Conservation (phyloP, 2,888 invertebrate genomes). For the Diaprepes abbreviatus region DNA sequence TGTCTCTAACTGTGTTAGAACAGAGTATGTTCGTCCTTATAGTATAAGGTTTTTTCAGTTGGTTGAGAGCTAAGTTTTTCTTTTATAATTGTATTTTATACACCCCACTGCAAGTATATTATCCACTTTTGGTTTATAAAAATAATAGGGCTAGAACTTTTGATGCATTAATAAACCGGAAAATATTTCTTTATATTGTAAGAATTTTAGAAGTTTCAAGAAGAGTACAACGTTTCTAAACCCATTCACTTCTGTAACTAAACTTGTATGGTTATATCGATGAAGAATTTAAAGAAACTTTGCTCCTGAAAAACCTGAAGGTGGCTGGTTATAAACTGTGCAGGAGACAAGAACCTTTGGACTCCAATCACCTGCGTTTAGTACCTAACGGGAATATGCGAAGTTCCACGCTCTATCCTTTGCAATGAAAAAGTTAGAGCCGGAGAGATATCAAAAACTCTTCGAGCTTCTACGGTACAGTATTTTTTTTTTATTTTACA, state of each 20-base stretch:
- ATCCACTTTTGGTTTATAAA: too few species aligned
- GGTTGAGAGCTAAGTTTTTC: too few species aligned
- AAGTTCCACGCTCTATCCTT: constrained; percentile 42
- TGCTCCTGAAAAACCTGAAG: constrained; percentile 59
- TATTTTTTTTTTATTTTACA: too few species aligned
- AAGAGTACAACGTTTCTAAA: constrained; percentile 28
- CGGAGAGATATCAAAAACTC: constrained; percentile 26
- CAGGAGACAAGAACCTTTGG: too few species aligned
- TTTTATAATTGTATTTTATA: too few species aligned
- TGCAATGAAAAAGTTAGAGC: constrained; percentile 41
- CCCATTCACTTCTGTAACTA: constrained; percentile 33
- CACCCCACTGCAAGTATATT: too few species aligned
- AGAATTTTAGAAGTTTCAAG: constrained; percentile 30
- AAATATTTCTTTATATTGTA: constrained; percentile 19
- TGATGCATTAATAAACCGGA: too few species aligned
- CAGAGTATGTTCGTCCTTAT: too few species aligned
- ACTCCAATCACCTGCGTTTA: constrained; percentile 35
- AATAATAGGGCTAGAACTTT: too few species aligned
- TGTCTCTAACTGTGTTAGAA: too few species aligned
- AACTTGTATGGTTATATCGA: constrained; percentile 39
- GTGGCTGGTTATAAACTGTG: constrained; percentile 30
- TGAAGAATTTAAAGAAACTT: constrained; percentile 42
- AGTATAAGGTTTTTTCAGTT: too few species aligned
- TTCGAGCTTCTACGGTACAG: constrained; percentile 22
- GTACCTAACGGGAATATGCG: constrained; percentile 37